A percentile compares a stretch with the other conserved stretches of the same genome.
These are phyloP conservation scores for Parnassius orleans DNA, from an alignment of 2,888 invertebrate species.

Conservation along the genomic window DNA sequence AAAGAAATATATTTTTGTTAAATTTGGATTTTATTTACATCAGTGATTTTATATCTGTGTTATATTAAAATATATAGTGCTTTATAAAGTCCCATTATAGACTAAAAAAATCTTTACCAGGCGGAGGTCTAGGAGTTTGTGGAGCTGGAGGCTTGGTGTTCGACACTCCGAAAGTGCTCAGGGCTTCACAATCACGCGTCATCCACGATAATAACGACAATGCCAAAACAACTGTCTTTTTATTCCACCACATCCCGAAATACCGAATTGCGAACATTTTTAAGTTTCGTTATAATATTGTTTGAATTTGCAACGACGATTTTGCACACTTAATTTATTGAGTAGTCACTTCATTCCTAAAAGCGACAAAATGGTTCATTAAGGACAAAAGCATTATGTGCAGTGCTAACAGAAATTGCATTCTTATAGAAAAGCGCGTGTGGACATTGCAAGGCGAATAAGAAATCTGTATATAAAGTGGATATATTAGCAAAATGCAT, in stretches of 20 bases:
- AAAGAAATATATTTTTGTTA: not conserved
- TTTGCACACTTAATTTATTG: slow-evolving; percentile 9
- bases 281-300: slow-evolving; percentile 24
- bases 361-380: not conserved
- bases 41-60: slow-evolving; percentile 11
- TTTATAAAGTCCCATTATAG: slow-evolving; percentile 51
- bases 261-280: slow-evolving; percentile 41
- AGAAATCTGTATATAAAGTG: too few relatives aligned
- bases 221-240: slow-evolving; percentile 56
- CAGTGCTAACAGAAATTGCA: too few relatives aligned
- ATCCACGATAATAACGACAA: slow-evolving; percentile 58
- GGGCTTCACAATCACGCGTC: slow-evolving; percentile 76
- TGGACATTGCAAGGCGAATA: too few relatives aligned
- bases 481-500: too few relatives aligned
- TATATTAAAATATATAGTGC: slow-evolving; percentile 15
- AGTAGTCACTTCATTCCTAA: not conserved
- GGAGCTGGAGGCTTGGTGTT: slow-evolving; percentile 81
- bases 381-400: too few relatives aligned
- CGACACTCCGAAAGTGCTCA: slow-evolving; percentile 86
- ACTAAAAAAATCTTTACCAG: slow-evolving; percentile 74
- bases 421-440: too few relatives aligned
- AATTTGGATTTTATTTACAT: slow-evolving; percentile 14
- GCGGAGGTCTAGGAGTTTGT: slow-evolving; percentile 78
- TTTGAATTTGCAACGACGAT: slow-evolving; percentile 42
- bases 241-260: slow-evolving; percentile 62